Evolutionary conservation across 92 coral and sea anemone genomes (phyloP).

Genomic region (Porites cylindrica): DNA sequence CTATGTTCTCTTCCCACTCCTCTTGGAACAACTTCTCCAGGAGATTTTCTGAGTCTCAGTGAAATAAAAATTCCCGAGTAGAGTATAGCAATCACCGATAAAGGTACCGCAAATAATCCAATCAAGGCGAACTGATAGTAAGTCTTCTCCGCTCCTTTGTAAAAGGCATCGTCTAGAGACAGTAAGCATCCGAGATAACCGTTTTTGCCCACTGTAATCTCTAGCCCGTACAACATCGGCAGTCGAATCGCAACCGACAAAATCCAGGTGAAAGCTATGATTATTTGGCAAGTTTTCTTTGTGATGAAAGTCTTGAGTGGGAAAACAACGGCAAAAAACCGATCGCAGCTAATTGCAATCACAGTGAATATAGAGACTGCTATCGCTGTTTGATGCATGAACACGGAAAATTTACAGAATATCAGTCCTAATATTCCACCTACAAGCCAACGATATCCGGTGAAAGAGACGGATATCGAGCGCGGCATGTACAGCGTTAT

Average conservation of each 20-base stretch:
- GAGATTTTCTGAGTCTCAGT: conserved; percentile 53
- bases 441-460: conserved; percentile 78
- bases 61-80: conserved; percentile 72
- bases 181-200: conserved; percentile 60
- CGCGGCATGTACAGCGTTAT: conserved; percentile 85
- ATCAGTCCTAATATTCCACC: conserved; percentile 65
- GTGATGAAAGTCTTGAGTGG: conserved; percentile 71
- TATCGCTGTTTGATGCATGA: conserved; percentile 73
- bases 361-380: conserved; percentile 78
- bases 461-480: conserved; percentile 47
- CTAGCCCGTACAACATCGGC: conserved; percentile 74
- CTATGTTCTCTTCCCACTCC: conserved; percentile 37
- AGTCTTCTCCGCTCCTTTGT: conserved; percentile 63
- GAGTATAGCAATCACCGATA: conserved; percentile 62
- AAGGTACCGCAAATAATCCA: conserved; percentile 74
- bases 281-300: conserved; percentile 34
- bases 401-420: conserved; percentile 69
- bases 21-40: conserved; percentile 24
- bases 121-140: conserved; percentile 71
- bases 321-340: conserved; percentile 79
- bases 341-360: conserved; percentile 73
- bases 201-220: background rate
- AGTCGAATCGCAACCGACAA: conserved; percentile 55
- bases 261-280: conserved; percentile 64
- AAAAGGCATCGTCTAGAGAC: conserved; percentile 69